Evolutionary conservation across 2,888 invertebrate species (phyloP), one percentile per base, ranked within the genome.

Genomic region (Leptinotarsa tumamoca): DNA sequence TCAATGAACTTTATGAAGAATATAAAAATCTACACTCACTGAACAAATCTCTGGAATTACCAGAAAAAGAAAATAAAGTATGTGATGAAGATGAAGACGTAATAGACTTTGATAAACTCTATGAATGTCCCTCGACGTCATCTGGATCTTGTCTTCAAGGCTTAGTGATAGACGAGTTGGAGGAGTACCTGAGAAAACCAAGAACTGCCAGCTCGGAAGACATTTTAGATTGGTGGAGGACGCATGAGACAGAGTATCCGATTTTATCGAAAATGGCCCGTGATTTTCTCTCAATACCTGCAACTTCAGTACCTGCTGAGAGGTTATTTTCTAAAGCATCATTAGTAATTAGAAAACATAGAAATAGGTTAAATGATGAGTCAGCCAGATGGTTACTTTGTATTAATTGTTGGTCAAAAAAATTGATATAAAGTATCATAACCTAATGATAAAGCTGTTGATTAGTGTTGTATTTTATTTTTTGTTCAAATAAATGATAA

Each of bases 211-310:
- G 68, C 17, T 49, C 63, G 4, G 66, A 27, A 56, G 70, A 79
- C 58, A 79, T 79, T 54, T 67, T 78, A 66, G 66, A 73, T 56
- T 80, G 78, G 79, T 80, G 80, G 75, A 79, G 68, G 27, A 71
- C n/a, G 23, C 71, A 79, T 72, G 72, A 76, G 71, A 70, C 23
- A 51, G 54, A 51, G 14, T 78, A 33, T 68, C 74, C 77, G n/a
- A 21, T 18, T 67, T 61, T 79, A 27, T 17, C 72, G 17, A 66
- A 49, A 50, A 78, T 75, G 75, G 51, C 51, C 51, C 13, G 17
- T 13, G 51, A 51, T 51, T 51, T 51, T 51, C 17, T 17, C 51
- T 13, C 75, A 56, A 79, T 70, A 43, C 77, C 72, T 49, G 77
- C 79, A 27, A 75, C 73, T 43, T 68, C 69, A 49, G 79, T 75